phyloP scores from a whole-genome alignment of 1,140 invertebrate genomes.

The Andricus grossulariae region DNA sequence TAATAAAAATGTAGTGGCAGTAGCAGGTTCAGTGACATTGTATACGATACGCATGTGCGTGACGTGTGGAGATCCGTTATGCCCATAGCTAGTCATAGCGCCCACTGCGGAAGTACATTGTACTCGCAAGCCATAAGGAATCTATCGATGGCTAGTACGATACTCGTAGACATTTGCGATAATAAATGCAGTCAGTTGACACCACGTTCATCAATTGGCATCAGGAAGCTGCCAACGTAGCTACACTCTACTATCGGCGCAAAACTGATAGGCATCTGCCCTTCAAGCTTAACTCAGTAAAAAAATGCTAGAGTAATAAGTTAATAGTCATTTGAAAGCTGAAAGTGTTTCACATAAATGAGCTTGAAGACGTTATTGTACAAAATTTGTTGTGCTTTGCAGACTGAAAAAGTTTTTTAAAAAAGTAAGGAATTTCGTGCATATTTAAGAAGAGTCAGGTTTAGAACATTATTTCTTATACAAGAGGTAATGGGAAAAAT shows the following conservation, averaged over 20 bases:
- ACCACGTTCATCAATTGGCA: conserved; percentile 42
- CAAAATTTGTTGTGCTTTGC: no score
- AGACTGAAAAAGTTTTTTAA: no score
- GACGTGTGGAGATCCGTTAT: conserved; percentile 67
- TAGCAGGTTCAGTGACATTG: conserved; percentile 68
- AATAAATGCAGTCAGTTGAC: conserved; percentile 37
- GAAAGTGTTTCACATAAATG: no score
- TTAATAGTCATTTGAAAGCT: no score
- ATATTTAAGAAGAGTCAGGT: no score
- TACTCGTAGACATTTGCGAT: conserved; percentile 37
- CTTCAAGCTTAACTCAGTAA: no score
- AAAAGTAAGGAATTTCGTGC: no score
- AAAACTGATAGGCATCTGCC: no score
- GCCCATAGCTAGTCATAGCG: conserved; percentile 61
- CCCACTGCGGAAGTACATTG: conserved; percentile 65
- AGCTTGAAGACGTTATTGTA: no score
- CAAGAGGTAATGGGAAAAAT: no score
- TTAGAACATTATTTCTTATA: no score
- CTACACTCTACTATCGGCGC: conserved; percentile 32
- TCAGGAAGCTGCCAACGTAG: conserved; percentile 53
- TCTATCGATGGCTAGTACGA: conserved; percentile 54
- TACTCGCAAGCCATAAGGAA: conserved; percentile 55
- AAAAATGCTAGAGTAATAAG: no score
- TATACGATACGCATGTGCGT: conserved; percentile 68
- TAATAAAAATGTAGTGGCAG: conserved; percentile 11